Evolutionary conservation across 2,888 invertebrate species (phyloP), one percentile per base, ranked within the genome.

Genomic region (Rutpela maculata): DNA sequence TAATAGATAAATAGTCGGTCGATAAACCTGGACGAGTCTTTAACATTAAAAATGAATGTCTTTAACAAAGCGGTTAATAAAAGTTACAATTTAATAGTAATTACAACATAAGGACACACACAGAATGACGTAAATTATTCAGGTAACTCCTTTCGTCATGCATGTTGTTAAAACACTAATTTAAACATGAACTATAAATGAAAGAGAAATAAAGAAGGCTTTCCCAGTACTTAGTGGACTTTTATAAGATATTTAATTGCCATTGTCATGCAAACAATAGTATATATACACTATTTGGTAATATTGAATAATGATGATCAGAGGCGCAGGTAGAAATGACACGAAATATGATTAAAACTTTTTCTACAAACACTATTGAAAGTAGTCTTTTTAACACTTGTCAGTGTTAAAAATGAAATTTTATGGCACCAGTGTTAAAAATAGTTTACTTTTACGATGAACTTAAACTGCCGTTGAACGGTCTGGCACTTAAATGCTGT

Each of bases 141-240:
- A 70, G 18, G 9, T 18, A 7, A 38, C 60, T 70, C 70, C 43
- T 73, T 67, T 67, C 67, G 62, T 73, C 76, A 73, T 76, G 73
- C 76, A 73, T 76, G 76, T 60, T 67, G 71, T 72, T 72, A 60
- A 70, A 73, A 73, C 56, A 76, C 76, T 76, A 76, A 76, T 76
- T 76, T 73, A 55, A 35, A 60, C 26, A 73, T 73, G 31, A 76
- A 68, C 59, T 71, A 76, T 72, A 73, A 68, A 76, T 76, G 68
- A 73, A 70, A 70, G 60, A 70, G 70, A 35, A 26, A 72, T 73
- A 56, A 38, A 59, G 57, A 22, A 17, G n/a, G 63, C 17, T 56
- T 26, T 50, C 56, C 31, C 31, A 26, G 72, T 62, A 68, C 18
- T 68, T 71, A 60, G 9, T 19, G 35, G 67, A 71, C 17, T 17